These are phyloP conservation scores for Yponomeuta plumbellus DNA, from an alignment of 2,888 invertebrate genomes.

Conservation along the genomic window DNA sequence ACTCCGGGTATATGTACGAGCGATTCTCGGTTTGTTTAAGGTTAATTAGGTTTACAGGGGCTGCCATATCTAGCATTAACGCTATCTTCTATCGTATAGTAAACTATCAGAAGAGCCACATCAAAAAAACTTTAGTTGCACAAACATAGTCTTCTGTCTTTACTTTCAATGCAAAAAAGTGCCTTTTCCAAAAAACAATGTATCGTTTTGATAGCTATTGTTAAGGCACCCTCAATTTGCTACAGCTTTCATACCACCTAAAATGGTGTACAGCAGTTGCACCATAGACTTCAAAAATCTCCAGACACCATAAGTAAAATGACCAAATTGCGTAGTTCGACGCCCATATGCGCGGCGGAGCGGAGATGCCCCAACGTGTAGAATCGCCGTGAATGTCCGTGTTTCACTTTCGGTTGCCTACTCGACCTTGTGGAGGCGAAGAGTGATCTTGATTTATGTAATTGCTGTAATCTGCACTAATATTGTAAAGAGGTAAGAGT, in stretches of 20 bases:
- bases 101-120: neutral
- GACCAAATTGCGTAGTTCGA: conserved; percentile 14
- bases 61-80: neutral
- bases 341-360: conserved; percentile 1
- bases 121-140: no score
- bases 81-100: neutral
- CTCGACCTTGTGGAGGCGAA: conserved; percentile 1
- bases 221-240: no score
- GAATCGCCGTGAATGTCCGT: neutral
- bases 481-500: neutral
- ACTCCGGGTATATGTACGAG: no score
- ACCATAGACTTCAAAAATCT: neutral
- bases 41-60: neutral
- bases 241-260: no score
- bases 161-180: no score
- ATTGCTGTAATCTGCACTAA: neutral
- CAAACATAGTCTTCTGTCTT: no score
- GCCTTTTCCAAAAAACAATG: no score
- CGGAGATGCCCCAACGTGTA: neutral
- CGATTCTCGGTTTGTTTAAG: neutral
- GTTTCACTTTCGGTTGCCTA: conserved; percentile 8
- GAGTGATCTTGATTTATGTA: neutral
- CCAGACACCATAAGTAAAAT: conserved; percentile 20
- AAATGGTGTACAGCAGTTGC: neutral
- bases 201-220: no score